These are phyloP conservation scores for Endomychus coccineus DNA, from an alignment of 2,888 invertebrate genomes.

Conservation along the genomic window DNA sequence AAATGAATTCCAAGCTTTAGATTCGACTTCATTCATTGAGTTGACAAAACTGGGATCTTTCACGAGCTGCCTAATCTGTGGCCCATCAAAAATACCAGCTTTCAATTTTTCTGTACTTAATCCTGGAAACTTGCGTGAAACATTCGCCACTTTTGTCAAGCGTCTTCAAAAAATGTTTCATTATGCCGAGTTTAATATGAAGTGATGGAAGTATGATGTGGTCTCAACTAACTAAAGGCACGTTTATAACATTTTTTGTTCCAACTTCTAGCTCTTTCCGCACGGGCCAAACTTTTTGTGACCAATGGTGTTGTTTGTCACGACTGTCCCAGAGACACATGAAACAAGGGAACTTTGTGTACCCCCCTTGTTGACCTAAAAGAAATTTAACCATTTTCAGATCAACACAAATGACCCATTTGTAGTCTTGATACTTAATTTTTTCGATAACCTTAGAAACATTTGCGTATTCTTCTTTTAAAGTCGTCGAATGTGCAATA, in stretches of 20 bases:
- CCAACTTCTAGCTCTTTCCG: conserved; percentile 10
- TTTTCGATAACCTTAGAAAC: no score
- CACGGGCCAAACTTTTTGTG: conserved; percentile 16
- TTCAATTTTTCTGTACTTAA: conserved; percentile 21
- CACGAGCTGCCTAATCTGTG: no score
- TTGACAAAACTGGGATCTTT: conserved; percentile 6
- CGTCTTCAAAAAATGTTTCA: conserved; percentile 27
- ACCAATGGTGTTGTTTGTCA: conserved; percentile 19
- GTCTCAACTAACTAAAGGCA: conserved; percentile 17
- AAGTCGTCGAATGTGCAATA: no score
- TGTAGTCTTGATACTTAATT: no score
- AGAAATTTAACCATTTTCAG: no score
- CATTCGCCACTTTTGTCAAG: conserved; percentile 18
- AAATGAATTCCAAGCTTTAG: conserved; percentile 12
- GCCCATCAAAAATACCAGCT: conserved; percentile 21
- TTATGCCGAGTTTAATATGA: conserved; percentile 26
- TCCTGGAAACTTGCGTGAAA: no score
- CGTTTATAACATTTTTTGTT: conserved; percentile 8
- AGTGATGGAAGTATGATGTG: conserved; percentile 22
- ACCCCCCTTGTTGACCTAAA: conserved; percentile 24
- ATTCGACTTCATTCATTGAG: conserved; percentile 11
- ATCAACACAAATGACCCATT: no score
- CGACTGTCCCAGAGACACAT: conserved; percentile 27
- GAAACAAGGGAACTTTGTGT: conserved; percentile 26
- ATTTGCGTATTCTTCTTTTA: no score